phyloP scores from a whole-genome alignment of 2,797 vertebrate genomes.

The Sylvia borin region DNA sequence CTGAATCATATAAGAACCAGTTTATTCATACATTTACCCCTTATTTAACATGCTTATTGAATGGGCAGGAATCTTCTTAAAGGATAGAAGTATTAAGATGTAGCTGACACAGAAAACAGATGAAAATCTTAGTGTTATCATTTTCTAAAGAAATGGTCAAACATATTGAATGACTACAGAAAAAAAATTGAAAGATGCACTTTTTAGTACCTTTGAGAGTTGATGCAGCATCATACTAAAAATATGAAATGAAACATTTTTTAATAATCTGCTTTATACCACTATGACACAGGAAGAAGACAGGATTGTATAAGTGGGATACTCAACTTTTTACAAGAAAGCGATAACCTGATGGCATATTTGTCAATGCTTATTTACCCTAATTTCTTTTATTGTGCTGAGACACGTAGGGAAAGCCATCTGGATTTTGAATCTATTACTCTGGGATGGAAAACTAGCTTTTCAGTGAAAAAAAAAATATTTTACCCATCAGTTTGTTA shows the following conservation, averaged over 20 bases:
- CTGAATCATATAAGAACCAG: constrained; percentile 49
- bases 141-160: background rate
- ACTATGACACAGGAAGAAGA: background rate
- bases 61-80: constrained; percentile 25
- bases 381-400: background rate
- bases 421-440: background rate
- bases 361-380: background rate
- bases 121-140: background rate
- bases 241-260: background rate
- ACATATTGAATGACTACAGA: background rate
- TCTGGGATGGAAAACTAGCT: background rate
- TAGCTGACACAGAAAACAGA: constrained; percentile 41
- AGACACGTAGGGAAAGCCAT: background rate
- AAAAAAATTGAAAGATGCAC: background rate
- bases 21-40: constrained; percentile 50
- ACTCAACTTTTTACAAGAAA: background rate
- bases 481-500: background rate
- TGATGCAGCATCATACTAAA: background rate
- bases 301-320: background rate
- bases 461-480: background rate
- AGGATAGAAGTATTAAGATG: constrained; percentile 51
- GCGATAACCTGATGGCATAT: background rate
- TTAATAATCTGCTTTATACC: background rate
- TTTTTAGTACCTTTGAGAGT: background rate
- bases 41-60: constrained; percentile 53